Percentiles rank a stretch among this genome's conserved stretches.
phyloP scores from a whole-genome alignment of 2,113 vertebrate species.

The Brachypodius melanocephalos region DNA sequence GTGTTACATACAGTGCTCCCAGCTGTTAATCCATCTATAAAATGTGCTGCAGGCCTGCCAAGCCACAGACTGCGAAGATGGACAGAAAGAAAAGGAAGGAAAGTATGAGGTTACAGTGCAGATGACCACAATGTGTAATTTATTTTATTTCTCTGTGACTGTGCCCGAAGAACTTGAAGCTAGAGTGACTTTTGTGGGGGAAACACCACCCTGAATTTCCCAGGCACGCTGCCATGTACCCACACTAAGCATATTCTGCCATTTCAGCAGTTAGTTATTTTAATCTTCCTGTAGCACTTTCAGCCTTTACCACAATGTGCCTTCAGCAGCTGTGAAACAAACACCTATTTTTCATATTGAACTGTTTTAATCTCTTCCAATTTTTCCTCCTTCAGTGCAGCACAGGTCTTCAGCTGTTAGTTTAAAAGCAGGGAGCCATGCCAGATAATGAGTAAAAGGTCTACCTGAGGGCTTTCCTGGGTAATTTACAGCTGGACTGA shows the following conservation, averaged over 20 bases:
- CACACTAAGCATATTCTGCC: background rate
- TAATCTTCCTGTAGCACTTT: background rate
- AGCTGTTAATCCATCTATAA: background rate
- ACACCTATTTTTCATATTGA: background rate
- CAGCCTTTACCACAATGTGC: background rate
- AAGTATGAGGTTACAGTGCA: background rate
- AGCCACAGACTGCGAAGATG: background rate
- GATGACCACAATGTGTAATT: background rate
- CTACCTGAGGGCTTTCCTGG: constrained; percentile 11
- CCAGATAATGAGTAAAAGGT: background rate
- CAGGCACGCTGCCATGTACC: background rate
- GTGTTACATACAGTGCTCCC: background rate
- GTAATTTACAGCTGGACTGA: constrained; percentile 25
- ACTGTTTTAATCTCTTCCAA: background rate
- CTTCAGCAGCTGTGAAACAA: background rate
- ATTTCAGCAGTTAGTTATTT: background rate
- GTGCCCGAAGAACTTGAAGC: background rate
- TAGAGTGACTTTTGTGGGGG: background rate
- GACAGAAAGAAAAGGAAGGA: background rate
- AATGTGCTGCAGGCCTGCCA: background rate
- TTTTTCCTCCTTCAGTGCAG: background rate
- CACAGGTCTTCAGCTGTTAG: background rate
- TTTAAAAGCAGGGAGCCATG: background rate
- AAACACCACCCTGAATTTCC: background rate
- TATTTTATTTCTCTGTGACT: background rate